Evolutionary conservation across 1,140 invertebrate genomes (phyloP), one percentile per base, ranked within the genome.

Genomic region (Eumaeus atala): DNA sequence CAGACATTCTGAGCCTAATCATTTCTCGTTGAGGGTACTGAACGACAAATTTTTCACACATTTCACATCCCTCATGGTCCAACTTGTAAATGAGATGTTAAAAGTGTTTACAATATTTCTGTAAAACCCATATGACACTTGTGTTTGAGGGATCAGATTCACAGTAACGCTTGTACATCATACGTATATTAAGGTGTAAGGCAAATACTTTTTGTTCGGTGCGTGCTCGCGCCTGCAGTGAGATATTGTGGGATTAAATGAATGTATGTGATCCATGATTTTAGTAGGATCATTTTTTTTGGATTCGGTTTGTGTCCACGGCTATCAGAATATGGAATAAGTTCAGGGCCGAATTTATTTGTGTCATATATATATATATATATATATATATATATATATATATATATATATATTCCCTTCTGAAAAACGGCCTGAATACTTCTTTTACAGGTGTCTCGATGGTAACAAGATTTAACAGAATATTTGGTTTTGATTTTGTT

Each of bases 1-100:
- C 51, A 18, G 37, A 52, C 5, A 37, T 18, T 36, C 53, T 16
- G 33, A 48, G 53, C 8, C 53, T 34, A 17, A 54, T 48, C 42
- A 17, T 12, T 33, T 40, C n/a, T 18, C 9, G 42, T 16, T 50
- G 11, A 16, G 47, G 47, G 10, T 56, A 50, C n/a, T 56, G 54
- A 0, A 56, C 14, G 8, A 34, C 16, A 34, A 28, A 55, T 49
- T 48, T 49, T 48, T 55, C 54, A 17, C 54, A 56, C 11, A 11
- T 33, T 21, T 56, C 54, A 40, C 54, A 56, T 21, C 50, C 54
- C 33, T 56, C 54, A 2, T 56, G n/a, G 16, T 48, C 54, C 33
- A 56, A 17, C 50, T 57, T 18, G 49, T 40, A 40, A 57, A 57
- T 11, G 50, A 57, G 8, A 57, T 51, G 17, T 57, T 57, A 9